Evolutionary conservation across 2,113 vertebrate genomes (phyloP), one percentile per base, ranked within the genome.

Genomic region (Hippoglossus stenolepis): DNA sequence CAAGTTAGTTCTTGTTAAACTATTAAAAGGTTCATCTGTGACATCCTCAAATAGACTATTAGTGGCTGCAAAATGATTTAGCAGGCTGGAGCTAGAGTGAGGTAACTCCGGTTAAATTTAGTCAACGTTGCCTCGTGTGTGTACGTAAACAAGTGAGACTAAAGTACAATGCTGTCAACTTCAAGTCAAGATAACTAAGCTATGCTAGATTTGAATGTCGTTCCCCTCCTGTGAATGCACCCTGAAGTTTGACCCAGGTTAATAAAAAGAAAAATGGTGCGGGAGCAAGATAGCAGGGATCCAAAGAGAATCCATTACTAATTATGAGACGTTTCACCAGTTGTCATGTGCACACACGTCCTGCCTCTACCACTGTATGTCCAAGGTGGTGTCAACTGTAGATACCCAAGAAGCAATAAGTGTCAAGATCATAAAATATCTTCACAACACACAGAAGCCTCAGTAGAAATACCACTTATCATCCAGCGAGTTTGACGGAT

Each of bases 401-500:
- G 5, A 66, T 51, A 70, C 13, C 12, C 3, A 3, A 7, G 58
- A 24, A 24, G 49, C 31, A 66, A 51, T 13, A 24, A 70, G 23
- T 1, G 4, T 1, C 4, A 14, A 51, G 3, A 63, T 17, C 1
- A 18, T 21, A 9, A 65, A 54, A 84, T 21, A 80, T n/a, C 51
- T 26, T 59, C 49, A 65, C 23, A 66, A 40, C 67, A 28, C 15
- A 8, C 26, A 43, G 40, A 43, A 43, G 40, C 40, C 40, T 13
- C 31, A 7, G 31, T 31, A 31, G 7, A 11, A 43, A 43, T 4
- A 13, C 40, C 28, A 77, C 51, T 70, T 49, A 59, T 56, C 17
- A 59, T 60, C 45, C 49, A 74, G 15, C 6, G 54, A 59, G 58
- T 65, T 28, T 20, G 17, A 81, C 77, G 82, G 83, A 80, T 69